phyloP scores from a whole-genome alignment of 2,888 invertebrate genomes.

The Ophion ventricosus region DNA sequence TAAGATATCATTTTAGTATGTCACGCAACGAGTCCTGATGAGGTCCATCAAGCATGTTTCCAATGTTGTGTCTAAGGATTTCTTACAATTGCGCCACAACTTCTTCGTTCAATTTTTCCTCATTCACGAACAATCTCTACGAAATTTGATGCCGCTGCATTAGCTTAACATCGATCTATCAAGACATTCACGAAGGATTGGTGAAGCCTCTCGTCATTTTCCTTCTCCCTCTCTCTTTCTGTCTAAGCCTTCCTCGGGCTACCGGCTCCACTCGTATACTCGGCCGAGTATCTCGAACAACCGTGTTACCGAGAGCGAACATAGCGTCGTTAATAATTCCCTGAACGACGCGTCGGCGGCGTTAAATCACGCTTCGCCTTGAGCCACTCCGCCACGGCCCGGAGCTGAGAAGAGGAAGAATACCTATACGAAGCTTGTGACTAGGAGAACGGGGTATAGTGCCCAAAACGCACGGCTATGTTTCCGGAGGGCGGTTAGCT shows the following conservation, averaged over 20 bases:
- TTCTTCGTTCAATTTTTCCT: background rate
- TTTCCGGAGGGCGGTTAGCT: slow-evolving; percentile 42
- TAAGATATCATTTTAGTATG: too few relatives aligned
- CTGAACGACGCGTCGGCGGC: slow-evolving; percentile 69
- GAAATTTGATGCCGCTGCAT: slow-evolving; percentile 52
- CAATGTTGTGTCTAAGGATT: too few relatives aligned
- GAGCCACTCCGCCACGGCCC: slow-evolving; percentile 63
- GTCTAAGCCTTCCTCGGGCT: slow-evolving; percentile 12
- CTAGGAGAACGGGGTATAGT: slow-evolving; percentile 25
- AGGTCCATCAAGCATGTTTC: too few relatives aligned
- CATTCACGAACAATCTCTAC: background rate
- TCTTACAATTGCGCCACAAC: background rate
- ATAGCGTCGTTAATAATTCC: slow-evolving; percentile 73
- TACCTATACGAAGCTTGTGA: slow-evolving; percentile 15
- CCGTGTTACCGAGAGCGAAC: slow-evolving; percentile 66
- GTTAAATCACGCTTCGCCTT: slow-evolving; percentile 73
- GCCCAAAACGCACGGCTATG: slow-evolving; percentile 33
- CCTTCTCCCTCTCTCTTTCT: slow-evolving; percentile 40
- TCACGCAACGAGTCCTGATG: too few relatives aligned
- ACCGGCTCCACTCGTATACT: slow-evolving; percentile 16
- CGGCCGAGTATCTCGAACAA: slow-evolving; percentile 60
- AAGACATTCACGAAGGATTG: slow-evolving; percentile 51
- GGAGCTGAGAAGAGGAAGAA: slow-evolving; percentile 29
- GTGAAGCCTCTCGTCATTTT: slow-evolving; percentile 48
- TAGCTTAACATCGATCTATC: slow-evolving; percentile 64